Conservation (phyloP, 2,113 vertebrate genomes). For the Lethenteron reissneri region DNA sequence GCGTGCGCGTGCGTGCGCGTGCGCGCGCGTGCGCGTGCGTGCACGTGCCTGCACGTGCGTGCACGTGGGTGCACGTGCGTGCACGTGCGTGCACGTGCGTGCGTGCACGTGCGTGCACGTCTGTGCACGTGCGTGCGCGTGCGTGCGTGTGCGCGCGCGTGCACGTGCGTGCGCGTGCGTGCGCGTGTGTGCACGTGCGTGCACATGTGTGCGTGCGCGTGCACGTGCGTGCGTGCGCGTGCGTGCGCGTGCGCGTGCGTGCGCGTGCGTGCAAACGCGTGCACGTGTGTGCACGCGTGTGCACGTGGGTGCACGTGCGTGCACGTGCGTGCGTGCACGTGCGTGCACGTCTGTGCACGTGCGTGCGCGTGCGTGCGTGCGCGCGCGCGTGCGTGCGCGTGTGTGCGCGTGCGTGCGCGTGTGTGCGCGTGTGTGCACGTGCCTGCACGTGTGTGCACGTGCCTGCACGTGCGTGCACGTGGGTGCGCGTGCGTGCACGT, state of each 20-base stretch:
- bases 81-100: neutral
- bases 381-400: neutral
- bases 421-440: neutral
- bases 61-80: neutral
- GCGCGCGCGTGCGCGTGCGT: neutral
- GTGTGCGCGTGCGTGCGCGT: slow-evolving; percentile 1
- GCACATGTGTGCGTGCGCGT: slow-evolving; percentile 2
- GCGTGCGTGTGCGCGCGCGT: neutral
- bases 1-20: neutral
- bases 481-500: neutral
- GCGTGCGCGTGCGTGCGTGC: neutral
- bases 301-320: neutral
- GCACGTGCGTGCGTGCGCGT: neutral
- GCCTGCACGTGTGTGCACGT: neutral
- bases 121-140: neutral
- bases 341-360: neutral
- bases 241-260: neutral
- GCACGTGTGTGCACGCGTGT: neutral
- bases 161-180: neutral
- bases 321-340: neutral
- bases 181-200: neutral
- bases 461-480: neutral
- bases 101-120: neutral
- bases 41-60: neutral
- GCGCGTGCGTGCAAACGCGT: neutral